Evolutionary conservation across 1,140 invertebrate species (phyloP), one percentile per base, ranked within the genome.

Genomic region (Brachionus asplanchnoidis): DNA sequence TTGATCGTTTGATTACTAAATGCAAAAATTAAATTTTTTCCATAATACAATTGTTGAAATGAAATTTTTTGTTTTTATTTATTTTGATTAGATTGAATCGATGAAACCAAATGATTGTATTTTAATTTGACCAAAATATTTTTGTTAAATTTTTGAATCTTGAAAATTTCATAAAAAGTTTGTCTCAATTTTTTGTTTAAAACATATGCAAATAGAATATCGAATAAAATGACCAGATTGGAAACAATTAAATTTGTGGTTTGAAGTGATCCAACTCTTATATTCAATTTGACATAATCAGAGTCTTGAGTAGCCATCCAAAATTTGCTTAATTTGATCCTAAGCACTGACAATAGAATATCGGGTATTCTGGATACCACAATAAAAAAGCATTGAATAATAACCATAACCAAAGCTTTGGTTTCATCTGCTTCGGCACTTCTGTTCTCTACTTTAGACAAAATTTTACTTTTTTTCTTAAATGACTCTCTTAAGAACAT

Each of bases 391-490:
- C 66, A 36, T 70, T 70, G 28, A 32, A 70, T 8, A 36, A 70
- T 70, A n/a, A 70, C 66, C 66, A 70, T 70, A n/a, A 70, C 32
- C 36, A 70, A 70, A 36, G 66, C 14, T 70, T 70, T 70, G 26
- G 36, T 70, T 20, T 60, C 53, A 60, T 60, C 53, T 60, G 53
- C 5, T 8, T 60, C 53, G 6, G 53, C 53, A 70, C 8, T 32
- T 17, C 26, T 36, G n/a, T 70, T 70, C n/a, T 70, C 66, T n/a
- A 70, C 4, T n/a, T 70, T 40, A 5, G 66, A 70, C 36, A 36
- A 14, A 36, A 70, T 70, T 70, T 36, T 14, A 70, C 32, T 70
- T 70, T 70, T 70, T 14, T 40, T 36, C 32, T 70, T 70, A 28
- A 36, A 70, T 14, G 36, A 36, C 12, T 70, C 8, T 7, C 66